Conservation (phyloP, 2,113 vertebrate genomes). For the Melanerpes formicivorus region DNA sequence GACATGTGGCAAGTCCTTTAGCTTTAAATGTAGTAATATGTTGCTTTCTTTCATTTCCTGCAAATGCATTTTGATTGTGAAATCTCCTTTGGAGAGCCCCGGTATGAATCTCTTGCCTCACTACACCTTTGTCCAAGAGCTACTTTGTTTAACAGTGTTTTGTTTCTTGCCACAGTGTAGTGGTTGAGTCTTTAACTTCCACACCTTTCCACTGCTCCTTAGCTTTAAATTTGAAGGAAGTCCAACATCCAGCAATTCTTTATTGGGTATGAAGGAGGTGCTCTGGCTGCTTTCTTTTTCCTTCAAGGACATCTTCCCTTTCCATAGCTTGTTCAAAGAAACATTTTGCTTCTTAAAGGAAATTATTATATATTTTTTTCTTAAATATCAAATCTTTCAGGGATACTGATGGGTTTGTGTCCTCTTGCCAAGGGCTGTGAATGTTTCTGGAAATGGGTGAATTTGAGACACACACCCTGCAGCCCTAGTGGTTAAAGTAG, state of each 20-base stretch:
- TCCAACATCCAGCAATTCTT: neutral
- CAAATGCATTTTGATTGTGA: neutral
- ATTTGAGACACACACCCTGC: neutral
- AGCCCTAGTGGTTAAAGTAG: neutral
- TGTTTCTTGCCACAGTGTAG: neutral
- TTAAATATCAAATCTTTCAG: neutral
- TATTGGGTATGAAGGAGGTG: neutral
- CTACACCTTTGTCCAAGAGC: neutral
- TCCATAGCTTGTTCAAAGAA: neutral
- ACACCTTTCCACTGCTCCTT: neutral
- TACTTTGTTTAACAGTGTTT: neutral
- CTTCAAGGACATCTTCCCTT: neutral
- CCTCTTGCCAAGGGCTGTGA: neutral
- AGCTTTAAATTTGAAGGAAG: neutral
- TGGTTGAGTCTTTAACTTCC: neutral
- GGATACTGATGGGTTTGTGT: neutral
- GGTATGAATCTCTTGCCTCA: neutral
- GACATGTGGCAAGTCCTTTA: neutral
- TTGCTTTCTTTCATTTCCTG: neutral
- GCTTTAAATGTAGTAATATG: neutral
- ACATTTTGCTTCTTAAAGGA: neutral
- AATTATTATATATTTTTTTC: neutral
- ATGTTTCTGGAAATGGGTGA: neutral
- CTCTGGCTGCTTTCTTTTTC: neutral
- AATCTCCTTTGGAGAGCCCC: neutral